Evolutionary conservation across 2,888 invertebrate species (phyloP).

Genomic region (Flexamia atlantica): DNA sequence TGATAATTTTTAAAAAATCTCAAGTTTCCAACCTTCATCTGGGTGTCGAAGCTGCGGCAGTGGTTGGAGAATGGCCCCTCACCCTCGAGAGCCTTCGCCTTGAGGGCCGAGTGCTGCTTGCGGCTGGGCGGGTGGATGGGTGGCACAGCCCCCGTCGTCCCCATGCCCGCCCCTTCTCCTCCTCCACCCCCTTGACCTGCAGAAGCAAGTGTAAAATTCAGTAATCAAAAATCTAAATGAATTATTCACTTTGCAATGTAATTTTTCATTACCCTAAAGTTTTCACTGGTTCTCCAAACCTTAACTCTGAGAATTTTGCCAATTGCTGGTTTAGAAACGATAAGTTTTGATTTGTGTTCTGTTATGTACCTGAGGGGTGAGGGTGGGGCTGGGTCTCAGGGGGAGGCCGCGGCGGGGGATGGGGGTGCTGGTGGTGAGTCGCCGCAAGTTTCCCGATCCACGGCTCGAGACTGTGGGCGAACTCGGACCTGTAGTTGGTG

Average conservation of each 20-base stretch:
- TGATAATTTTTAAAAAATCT: no score
- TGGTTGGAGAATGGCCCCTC: conserved; percentile 81
- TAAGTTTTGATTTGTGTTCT: no score
- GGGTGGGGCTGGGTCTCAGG: conserved; percentile 9
- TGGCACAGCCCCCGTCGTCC: conserved; percentile 51
- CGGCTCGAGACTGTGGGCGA: conserved; percentile 80
- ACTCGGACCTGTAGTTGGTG: conserved; percentile 81
- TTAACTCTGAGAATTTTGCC: no score
- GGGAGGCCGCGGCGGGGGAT: conserved; percentile 16
- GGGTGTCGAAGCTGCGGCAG: conserved; percentile 75
- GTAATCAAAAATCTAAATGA: background rate
- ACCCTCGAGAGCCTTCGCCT: conserved; percentile 75
- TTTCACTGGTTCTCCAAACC: no score
- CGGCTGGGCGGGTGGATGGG: conserved; percentile 69
- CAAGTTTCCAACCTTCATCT: conserved; percentile 71
- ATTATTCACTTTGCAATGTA: no score
- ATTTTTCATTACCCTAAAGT: no score
- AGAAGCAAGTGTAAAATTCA: background rate
- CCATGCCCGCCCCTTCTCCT: conserved; percentile 26
- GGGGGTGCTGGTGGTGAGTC: conserved; percentile 52
- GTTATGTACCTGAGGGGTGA: background rate
- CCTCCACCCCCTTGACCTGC: conserved; percentile 56
- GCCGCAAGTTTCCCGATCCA: conserved; percentile 77
- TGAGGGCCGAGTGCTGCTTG: conserved; percentile 71
- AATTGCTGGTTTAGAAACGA: no score